Base-by-base conservation (phyloP, 2,113 vertebrate species). In the Gavia stellata region DNA sequence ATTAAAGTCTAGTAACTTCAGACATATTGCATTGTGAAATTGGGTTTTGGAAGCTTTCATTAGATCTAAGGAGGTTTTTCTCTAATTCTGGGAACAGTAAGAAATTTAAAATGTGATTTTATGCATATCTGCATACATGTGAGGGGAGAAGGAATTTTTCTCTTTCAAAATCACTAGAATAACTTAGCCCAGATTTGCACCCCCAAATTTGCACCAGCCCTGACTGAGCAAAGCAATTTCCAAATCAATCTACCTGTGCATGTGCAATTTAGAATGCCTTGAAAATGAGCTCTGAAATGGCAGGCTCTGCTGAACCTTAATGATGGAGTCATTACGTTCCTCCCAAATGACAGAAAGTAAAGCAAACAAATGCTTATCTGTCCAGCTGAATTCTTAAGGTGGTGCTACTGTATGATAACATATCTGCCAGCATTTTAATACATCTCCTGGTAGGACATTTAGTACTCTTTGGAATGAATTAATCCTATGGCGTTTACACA, bases 271-370 rank as follows among this genome's bases (percentile, higher is more conserved):
- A 73, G 75, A 90, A 83, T n/a, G 61, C 19, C 80, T 89, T 81
- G 34, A 72, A 94, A 91, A 94, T 29, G 49, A 61, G 28, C 47
- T 79, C 52, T 94, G 80, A 81, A 91, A 86, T 1, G 8, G 72
- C 94, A 92, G 88, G 47, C 42, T 59, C 72, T 83, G n/a, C 24
- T 93, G 85, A 96, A 93, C 75, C 67, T 84, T 93, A 50, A 88
- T 40, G 75, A 94, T 83, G 28, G 62, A 92, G 23, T 61, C 50
- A 45, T 65, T 58, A 65, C 3, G 4, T 81, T 88, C 45, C 75
- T 92, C 82, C 50, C 79, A 88, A 34, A 90, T 86, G 65, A 81
- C 61, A 89, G 65, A 78, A 81, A 74, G 53, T 55, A 78, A 72
- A 93, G 34, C 31, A 90, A 96, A 75, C 66, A 90, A 92, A 77